phyloP scores from a whole-genome alignment of 2,113 vertebrate species.

The Zapornia atra region DNA sequence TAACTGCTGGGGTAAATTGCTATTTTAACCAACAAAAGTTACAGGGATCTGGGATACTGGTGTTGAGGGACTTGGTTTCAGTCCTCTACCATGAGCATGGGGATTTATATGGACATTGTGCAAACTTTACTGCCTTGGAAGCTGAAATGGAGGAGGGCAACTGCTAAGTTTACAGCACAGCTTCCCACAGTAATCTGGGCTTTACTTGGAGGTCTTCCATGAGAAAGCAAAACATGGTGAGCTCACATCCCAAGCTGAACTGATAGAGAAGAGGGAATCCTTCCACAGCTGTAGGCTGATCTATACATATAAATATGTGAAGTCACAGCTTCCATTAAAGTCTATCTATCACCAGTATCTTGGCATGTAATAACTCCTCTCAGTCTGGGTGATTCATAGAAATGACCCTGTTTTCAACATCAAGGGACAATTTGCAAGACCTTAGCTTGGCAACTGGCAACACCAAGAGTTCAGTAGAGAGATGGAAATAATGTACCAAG shows the following conservation, averaged over 20 bases:
- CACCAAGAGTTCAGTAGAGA: background rate
- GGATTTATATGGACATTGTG: background rate
- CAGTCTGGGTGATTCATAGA: slow-evolving; percentile 13
- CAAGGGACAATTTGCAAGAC: background rate
- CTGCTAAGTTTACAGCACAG: background rate
- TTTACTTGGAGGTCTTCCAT: slow-evolving; percentile 34
- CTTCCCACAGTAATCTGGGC: background rate
- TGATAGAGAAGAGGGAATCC: slow-evolving; percentile 30
- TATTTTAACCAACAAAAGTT: background rate
- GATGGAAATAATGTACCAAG: slow-evolving; percentile 45
- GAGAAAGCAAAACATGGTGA: background rate
- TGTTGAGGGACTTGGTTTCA: background rate
- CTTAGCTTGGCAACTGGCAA: background rate
- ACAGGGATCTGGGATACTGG: background rate
- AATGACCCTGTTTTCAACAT: background rate
- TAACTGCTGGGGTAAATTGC: background rate
- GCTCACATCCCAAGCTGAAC: slow-evolving; percentile 30
- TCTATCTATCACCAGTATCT: background rate
- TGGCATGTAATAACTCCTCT: background rate
- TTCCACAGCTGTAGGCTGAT: slow-evolving; percentile 18
- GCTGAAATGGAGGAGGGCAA: background rate
- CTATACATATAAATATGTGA: slow-evolving; percentile 33
- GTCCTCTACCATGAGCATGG: background rate
- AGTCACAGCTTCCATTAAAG: slow-evolving; percentile 33
- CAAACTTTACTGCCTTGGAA: slow-evolving; percentile 4